Conservation (phyloP, 1,140 invertebrate genomes). For the Acromyrmex heyeri region DNA sequence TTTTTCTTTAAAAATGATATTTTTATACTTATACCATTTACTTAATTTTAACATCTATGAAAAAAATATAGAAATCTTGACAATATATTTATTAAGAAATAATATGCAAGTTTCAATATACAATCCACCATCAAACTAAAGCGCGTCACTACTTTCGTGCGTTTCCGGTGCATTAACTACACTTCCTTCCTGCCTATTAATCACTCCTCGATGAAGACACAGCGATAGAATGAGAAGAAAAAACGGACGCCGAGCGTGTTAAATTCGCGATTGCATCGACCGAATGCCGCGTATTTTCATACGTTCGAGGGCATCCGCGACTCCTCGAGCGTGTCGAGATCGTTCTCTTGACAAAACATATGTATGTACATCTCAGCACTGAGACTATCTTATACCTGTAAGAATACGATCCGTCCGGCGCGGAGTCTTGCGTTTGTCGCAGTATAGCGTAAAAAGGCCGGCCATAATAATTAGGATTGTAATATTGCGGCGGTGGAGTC, state of each 20-base stretch:
- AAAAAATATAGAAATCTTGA: neutral
- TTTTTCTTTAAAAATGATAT: neutral
- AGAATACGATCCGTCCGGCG: slow-evolving; percentile 77
- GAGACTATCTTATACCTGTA: slow-evolving; percentile 70
- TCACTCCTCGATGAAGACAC: slow-evolving; percentile 40
- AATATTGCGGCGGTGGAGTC: slow-evolving; percentile 55
- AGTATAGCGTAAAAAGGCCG: slow-evolving; percentile 73
- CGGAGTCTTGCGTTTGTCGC: slow-evolving; percentile 74
- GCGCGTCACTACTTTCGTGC: slow-evolving; percentile 13
- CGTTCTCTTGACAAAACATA: slow-evolving; percentile 60
- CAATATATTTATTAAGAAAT: slow-evolving; percentile 1
- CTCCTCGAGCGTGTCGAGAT: slow-evolving; percentile 73
- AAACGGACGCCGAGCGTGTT: slow-evolving; percentile 42
- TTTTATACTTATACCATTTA: neutral
- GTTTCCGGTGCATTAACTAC: slow-evolving; percentile 46
- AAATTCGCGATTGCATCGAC: slow-evolving; percentile 48
- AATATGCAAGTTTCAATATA: neutral
- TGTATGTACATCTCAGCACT: no score
- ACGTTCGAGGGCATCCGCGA: slow-evolving; percentile 53
- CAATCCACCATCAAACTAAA: neutral
- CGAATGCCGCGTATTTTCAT: slow-evolving; percentile 55
- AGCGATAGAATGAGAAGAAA: neutral
- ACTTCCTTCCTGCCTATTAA: slow-evolving; percentile 39
- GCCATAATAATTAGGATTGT: slow-evolving; percentile 73
- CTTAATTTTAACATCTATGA: neutral